Percentiles rank a stretch among this genome's conserved stretches.
Conservation (phyloP, 1,140 invertebrate species). For the Babylonia areolata region DNA sequence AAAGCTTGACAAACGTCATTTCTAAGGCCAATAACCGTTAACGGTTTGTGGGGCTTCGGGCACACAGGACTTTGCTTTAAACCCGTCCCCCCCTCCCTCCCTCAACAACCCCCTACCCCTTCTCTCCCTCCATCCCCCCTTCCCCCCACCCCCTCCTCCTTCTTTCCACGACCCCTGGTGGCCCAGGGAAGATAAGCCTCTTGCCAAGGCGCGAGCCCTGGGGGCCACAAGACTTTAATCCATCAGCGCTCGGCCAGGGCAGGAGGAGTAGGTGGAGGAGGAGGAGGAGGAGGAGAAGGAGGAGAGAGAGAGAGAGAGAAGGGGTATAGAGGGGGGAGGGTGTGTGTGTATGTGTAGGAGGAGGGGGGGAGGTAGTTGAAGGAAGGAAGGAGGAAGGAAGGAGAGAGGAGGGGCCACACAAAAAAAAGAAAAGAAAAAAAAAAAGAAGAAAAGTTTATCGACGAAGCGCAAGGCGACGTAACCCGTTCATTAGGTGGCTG, state of each 20-base stretch:
- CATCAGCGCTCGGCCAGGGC: background rate
- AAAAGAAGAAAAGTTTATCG: background rate
- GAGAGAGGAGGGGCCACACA: too few species aligned
- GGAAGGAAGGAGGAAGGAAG: background rate
- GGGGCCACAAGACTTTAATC: background rate
- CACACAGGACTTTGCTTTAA: background rate
- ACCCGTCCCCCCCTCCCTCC: background rate
- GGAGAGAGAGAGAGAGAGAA: background rate
- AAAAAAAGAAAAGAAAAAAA: background rate
- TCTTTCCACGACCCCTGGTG: background rate
- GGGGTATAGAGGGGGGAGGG: background rate
- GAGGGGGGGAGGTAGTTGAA: background rate
- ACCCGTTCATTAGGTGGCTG: background rate
- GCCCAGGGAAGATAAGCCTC: background rate
- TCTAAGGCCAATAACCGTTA: background rate
- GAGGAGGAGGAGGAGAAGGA: background rate
- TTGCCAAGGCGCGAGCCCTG: background rate
- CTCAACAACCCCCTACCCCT: background rate
- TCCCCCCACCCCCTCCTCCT: background rate
- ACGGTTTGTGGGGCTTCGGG: background rate
- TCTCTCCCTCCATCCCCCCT: background rate
- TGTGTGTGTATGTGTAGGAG: background rate
- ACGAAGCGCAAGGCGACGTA: background rate
- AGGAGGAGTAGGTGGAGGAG: background rate
- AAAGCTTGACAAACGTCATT: constrained; percentile 8